Base-by-base conservation (phyloP, 37 sponge, comb jelly and placozoan species). In the Hexactinellida sp. region DNA sequence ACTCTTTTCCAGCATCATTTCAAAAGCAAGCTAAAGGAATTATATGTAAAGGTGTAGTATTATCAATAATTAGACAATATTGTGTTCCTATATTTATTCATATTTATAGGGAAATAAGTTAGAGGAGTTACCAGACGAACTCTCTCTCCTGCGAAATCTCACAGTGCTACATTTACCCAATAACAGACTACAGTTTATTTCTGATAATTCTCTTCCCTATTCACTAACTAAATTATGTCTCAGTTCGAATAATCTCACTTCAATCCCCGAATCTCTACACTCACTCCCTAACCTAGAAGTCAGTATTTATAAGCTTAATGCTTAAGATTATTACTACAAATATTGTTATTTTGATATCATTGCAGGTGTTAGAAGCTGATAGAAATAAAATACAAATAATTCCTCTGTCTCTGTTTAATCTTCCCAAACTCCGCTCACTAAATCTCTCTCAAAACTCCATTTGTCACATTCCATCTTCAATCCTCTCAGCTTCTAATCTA, bases 121-220 rank as follows among this genome's bases (percentile, higher is more conserved):
- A 21, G 76, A 63, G 13, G 76, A 63, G 76, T 63, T 63, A n/a
- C 30, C 76, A 3, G 76, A 63, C 5, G 5, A 63, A 63, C 76
- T 63, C 76, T 25, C 21, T 1, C 34, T 63, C 21, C 13, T 63
- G 76, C 3, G 5, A 23, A 63, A 63, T 28, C 76, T 63, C 21
- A 21, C 30, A 7, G 76, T 63, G 21, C 34, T 63, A 25, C 76
- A 63, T 23, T 7, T 63, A 21, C 76, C 76, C 13, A 63, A 63
- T n/a, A 63, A 63, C 76, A 63, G 76, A 63, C 3, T 63, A 63
- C 76, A 63, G 76, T 63, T n/a, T 63, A 25, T 63, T 21, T 63
- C 76, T 21, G 76, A 63, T n/a, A 63, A 63, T 7, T 63, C 76
- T 28, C 76, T 25, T 3, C 21, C 30, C 3, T 21, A 10, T 21